Base-by-base conservation (phyloP, 2,113 vertebrate species). In the Cisticola juncidis region DNA sequence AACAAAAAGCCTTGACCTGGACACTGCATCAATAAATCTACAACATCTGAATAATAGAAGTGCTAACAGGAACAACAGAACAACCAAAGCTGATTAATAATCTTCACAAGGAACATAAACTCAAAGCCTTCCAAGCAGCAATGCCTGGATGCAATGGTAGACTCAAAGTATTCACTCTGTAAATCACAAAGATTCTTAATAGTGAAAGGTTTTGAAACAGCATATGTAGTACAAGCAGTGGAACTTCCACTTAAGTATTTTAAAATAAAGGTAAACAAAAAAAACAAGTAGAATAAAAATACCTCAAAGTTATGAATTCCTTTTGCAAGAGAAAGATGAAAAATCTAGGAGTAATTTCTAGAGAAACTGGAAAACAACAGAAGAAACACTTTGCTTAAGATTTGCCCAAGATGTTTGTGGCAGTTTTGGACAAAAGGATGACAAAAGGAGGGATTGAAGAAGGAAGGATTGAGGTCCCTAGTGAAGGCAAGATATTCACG, bases 301-400 rank as follows among this genome's bases (percentile, higher is more conserved):
- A 0, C 0, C 3, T 10, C n/a, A n/a, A 61, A 72, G 68, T 29
- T 1, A 70, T 44, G 1, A 28, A 36, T 79, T 29, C 64, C 5
- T 29, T 40, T 57, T 56, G 16, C 31, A 77, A 64, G 11, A 78
- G 22, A 68, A 33, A 36, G 33, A 81, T 1, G 7, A 51, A 87
- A 80, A 54, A 54, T 61, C 24, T 25, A 35, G 19, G n/a, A 66
- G 20, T 48, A 6, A 68, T 77, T 90, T 90, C 40, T 81, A 89
- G 36, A 82, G 13, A 91, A 91, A 92, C 40, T 50, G 83, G 36
- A 74, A 92, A 68, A 82, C 6, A 69, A 45, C 10, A 40, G 45
- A 58, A 79, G 61, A 71, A 71, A 17, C 4, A 47, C 71, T 56
- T 38, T 64, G 25, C 29, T 86, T 64, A 68, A 94, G 57, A 92